phyloP scores from a whole-genome alignment of 2,888 invertebrate genomes.

The Orthonevra nobilis region DNA sequence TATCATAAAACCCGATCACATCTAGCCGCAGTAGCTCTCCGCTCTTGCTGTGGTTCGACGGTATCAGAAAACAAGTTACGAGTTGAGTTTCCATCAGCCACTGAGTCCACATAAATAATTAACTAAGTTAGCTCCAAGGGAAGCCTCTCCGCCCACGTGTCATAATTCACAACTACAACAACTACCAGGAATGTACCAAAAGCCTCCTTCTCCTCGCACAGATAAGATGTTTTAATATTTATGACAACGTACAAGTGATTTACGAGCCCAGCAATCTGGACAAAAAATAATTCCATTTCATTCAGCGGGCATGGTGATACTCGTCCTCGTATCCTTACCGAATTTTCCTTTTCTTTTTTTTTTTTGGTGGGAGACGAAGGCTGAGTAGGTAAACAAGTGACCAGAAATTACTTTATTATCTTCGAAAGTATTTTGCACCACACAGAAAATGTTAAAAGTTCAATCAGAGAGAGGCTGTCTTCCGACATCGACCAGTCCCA shows the following conservation, averaged over 20 bases:
- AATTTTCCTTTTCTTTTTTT: too few species aligned
- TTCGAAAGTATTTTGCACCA: conserved; percentile 59
- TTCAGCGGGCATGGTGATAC: conserved; percentile 36
- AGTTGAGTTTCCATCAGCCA: conserved; percentile 9
- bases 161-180: conserved; percentile 50
- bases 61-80: too few species aligned
- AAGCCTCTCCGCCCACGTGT: conserved; percentile 26
- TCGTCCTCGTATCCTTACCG: not conserved
- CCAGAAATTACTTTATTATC: conserved; percentile 70
- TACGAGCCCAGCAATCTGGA: conserved; percentile 74
- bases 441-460: conserved; percentile 46
- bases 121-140: conserved; percentile 76
- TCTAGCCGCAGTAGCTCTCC: conserved; percentile 2
- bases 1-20: conserved; percentile 60
- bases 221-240: conserved; percentile 81
- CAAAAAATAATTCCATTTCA: conserved; percentile 76
- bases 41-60: conserved; percentile 3
- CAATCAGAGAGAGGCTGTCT: conserved; percentile 52
- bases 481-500: too few species aligned
- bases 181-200: conserved; percentile 18
- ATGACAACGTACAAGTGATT: conserved; percentile 77
- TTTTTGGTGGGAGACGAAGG: too few species aligned
- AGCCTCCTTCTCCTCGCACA: conserved; percentile 53
- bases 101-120: conserved; percentile 78
- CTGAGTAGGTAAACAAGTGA: conserved; percentile 44